phyloP scores from a whole-genome alignment of 2,888 invertebrate species.

The Salpingus planirostris region DNA sequence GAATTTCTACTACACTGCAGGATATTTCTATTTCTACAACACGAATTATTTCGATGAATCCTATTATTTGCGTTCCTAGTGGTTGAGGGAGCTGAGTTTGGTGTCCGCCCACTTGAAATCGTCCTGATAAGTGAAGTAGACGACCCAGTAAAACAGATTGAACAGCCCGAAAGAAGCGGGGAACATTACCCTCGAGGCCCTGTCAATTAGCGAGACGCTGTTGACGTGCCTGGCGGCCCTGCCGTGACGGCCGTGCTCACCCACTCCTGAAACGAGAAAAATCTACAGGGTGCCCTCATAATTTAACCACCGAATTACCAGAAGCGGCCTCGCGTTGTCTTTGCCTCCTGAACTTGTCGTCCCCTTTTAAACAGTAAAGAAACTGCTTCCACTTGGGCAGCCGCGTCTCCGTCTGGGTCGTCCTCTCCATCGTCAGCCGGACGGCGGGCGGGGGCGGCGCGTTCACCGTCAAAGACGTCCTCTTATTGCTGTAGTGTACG shows the following conservation, averaged over 20 bases:
- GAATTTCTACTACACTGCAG: no score
- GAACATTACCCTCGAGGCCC: conserved; percentile 70
- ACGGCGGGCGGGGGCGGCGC: conserved; percentile 34
- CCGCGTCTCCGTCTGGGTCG: conserved; percentile 70
- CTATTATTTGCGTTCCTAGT: no score
- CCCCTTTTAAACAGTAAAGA: conserved; percentile 70
- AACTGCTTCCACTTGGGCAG: conserved; percentile 73
- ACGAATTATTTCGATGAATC: no score
- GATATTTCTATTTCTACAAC: no score
- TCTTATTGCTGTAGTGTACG: conserved; percentile 36
- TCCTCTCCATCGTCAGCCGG: conserved; percentile 66
- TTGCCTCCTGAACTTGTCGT: conserved; percentile 64
- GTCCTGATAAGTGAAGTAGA: conserved; percentile 69
- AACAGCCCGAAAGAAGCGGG: conserved; percentile 80
- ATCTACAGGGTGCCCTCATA: neutral
- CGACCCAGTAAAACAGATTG: conserved; percentile 84
- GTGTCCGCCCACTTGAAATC: conserved; percentile 67
- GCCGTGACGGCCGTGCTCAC: conserved; percentile 29
- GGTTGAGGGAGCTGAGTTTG: conserved; percentile 49
- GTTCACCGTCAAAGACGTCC: conserved; percentile 26
- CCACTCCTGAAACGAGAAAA: conserved; percentile 35
- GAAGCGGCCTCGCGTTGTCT: conserved; percentile 64
- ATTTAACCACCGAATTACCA: neutral
- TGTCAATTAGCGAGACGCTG: conserved; percentile 80
- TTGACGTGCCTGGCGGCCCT: conserved; percentile 60